phyloP scores from a whole-genome alignment of 2,113 vertebrate species.

The Columbina picui region DNA sequence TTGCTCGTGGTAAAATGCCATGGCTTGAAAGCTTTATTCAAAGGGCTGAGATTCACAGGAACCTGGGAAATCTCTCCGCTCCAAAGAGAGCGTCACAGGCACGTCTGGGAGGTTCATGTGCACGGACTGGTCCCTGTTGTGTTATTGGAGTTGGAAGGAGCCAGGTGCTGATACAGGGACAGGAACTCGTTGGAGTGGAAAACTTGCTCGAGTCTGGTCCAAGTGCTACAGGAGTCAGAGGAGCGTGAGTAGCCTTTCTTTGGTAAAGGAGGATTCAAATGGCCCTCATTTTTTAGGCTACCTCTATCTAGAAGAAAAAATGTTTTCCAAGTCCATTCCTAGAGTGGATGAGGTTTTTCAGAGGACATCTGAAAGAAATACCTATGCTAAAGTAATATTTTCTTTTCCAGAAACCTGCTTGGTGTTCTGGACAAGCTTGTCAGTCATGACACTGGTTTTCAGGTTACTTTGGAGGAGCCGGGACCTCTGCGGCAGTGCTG shows the following conservation, averaged over 20 bases:
- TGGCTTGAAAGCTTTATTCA: too few relatives aligned
- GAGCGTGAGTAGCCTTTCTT: background rate
- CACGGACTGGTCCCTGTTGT: background rate
- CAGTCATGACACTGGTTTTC: background rate
- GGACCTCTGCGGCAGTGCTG: rapidly evolving
- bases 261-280: too few relatives aligned
- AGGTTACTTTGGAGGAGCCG: background rate
- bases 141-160: background rate
- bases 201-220: background rate
- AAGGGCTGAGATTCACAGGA: too few relatives aligned
- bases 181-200: background rate
- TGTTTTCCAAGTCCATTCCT: rapidly evolving
- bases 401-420: background rate
- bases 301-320: background rate
- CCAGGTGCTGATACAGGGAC: background rate
- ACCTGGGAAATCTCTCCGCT: background rate
- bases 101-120: background rate
- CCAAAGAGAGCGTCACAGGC: background rate
- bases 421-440: background rate
- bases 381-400: background rate
- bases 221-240: background rate
- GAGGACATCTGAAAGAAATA: background rate
- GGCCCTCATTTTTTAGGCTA: background rate
- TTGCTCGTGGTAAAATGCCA: too few relatives aligned
- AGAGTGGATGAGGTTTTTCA: background rate